Evolutionary conservation across 1,140 invertebrate species (phyloP).

Genomic region (Drosophila ironensis): DNA sequence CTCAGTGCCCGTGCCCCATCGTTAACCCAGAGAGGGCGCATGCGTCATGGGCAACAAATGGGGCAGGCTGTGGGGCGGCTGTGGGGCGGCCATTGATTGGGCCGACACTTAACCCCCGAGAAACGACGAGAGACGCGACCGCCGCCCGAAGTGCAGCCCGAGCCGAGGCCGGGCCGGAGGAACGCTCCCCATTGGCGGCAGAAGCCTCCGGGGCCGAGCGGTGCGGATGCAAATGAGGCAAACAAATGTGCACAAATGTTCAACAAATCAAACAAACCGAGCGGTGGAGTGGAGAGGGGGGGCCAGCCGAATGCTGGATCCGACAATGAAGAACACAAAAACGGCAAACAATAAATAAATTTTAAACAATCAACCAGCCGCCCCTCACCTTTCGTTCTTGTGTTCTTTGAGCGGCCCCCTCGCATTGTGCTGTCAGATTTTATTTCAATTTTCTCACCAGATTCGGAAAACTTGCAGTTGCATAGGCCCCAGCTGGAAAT

Average conservation of each 20-base stretch:
- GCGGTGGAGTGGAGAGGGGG: background rate
- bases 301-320: background rate
- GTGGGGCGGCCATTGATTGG: conserved; percentile 65
- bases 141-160: background rate
- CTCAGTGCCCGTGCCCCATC: background rate
- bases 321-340: conserved; percentile 4
- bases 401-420: background rate
- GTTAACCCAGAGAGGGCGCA: conserved; percentile 35
- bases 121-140: conserved; percentile 24
- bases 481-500: conserved; percentile 49
- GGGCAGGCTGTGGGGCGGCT: too few relatives aligned
- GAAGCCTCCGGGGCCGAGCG: background rate
- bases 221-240: conserved; percentile 60
- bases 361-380: conserved; percentile 46
- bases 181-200: conserved; percentile 64
- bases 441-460: conserved; percentile 63
- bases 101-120: conserved; percentile 67
- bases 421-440: conserved; percentile 63
- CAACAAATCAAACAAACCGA: conserved; percentile 39
- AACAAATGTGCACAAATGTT: conserved; percentile 74
- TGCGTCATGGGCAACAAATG: conserved; percentile 69
- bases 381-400: conserved; percentile 5
- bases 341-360: conserved; percentile 54
- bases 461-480: conserved; percentile 63
- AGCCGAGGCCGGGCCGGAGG: conserved; percentile 5